These are phyloP conservation scores for Labeo catla DNA, from an alignment of 2,113 vertebrate species.

Conservation along the genomic window DNA sequence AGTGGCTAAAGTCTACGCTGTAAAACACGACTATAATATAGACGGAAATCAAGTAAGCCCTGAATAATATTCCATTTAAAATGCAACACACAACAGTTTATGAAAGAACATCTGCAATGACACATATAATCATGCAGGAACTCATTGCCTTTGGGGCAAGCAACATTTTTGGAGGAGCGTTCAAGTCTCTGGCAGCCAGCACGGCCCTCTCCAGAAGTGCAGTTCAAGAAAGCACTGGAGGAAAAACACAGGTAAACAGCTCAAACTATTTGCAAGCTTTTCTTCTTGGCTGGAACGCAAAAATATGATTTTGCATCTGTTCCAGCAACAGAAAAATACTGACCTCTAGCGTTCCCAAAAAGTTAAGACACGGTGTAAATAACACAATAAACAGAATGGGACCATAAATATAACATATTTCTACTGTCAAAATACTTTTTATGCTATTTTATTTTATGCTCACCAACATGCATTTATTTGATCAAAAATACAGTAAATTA, in stretches of 20 bases:
- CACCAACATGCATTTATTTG: background rate
- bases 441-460: background rate
- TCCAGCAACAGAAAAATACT: constrained; percentile 26
- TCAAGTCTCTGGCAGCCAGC: constrained; percentile 88
- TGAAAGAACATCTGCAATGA: background rate
- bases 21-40: constrained; percentile 91
- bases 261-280: constrained; percentile 7
- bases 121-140: constrained; percentile 77
- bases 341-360: constrained; percentile 39
- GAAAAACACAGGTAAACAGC: constrained; percentile 91
- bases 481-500: background rate
- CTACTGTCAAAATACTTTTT: too few relatives aligned
- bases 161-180: constrained; percentile 90
- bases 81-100: constrained; percentile 1
- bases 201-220: constrained; percentile 91
- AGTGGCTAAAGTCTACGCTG: constrained; percentile 91
- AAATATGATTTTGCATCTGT: background rate
- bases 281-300: background rate
- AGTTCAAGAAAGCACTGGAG: constrained; percentile 95
- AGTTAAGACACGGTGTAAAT: background rate
- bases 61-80: background rate
- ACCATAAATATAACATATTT: background rate
- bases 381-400: background rate
- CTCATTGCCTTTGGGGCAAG: constrained; percentile 91
- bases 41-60: constrained; percentile 88